Base-by-base conservation (phyloP, 2,113 vertebrate genomes). In the Axis porcinus region DNA sequence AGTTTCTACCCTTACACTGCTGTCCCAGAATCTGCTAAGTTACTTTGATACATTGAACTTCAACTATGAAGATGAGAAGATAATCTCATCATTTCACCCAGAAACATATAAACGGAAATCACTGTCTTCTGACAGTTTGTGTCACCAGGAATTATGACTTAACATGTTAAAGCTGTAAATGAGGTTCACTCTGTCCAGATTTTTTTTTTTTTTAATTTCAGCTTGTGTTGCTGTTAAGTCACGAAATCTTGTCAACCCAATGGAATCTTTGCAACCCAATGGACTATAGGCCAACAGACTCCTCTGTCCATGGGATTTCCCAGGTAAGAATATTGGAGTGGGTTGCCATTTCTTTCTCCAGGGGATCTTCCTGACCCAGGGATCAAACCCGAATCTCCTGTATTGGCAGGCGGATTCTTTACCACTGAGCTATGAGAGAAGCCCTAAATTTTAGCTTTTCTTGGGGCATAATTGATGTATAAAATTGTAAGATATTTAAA, bases 371-470 rank as follows among this genome's bases (percentile, higher is more conserved):
- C 45, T 30, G 28, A 81, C 5, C 16, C 45, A 50, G 28, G 45
- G 3, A 81, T 50, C 16, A 6, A 81, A 81, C 45, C 78, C 5
- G 0, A 33, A 30, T 19, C 28, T 47, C 78, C 78, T 81, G 1
- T 30, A 50, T 3, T 50, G 45, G 16, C 5, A 50, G 45, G 5
- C 0, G 0, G 16, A 81, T 50, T n/a, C 47, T 81, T 52, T 50
- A 52, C 17, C 17, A 81, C 78, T 81, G 19, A 50, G 45, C 28
- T 28, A 30, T 5, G 17, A 52, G 45, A 47, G 45, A 81, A 81
- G 45, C 78, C 78, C 28, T 81, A 81, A 25, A 82, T n/a, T n/a
- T n/a, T 19, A 36, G 50, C 33, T 82, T 50, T 50, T 82, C 17
- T 25, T 82, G 50, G 25, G 33, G 33, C 16, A 82, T 82, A 82